phyloP scores from a whole-genome alignment of 2,113 vertebrate genomes.

The Meleagris gallopavo region DNA sequence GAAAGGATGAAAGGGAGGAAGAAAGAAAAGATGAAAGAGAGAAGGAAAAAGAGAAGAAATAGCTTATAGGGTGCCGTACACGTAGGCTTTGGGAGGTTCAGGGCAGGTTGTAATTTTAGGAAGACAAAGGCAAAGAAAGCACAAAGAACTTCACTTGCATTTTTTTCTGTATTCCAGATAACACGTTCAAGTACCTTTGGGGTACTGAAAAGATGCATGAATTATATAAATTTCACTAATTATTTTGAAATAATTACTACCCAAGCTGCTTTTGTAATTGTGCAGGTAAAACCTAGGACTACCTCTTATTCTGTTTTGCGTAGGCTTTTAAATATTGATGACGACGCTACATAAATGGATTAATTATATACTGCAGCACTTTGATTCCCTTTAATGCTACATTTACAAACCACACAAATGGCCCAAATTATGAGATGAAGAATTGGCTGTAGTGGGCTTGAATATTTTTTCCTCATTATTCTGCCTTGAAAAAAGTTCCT shows the following conservation, averaged over 20 bases:
- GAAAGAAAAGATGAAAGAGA: no score
- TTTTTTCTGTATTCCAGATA: not conserved
- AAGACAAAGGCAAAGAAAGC: not conserved
- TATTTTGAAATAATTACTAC: slow-evolving; percentile 36
- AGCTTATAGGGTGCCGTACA: not conserved
- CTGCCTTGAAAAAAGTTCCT: not conserved
- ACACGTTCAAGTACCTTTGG: not conserved
- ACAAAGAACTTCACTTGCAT: not conserved
- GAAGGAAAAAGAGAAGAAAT: not conserved
- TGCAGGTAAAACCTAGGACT: not conserved
- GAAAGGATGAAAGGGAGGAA: not conserved
- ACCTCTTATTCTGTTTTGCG: not conserved
- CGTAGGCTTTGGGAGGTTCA: not conserved
- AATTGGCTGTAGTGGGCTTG: not conserved
- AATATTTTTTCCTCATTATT: slow-evolving; percentile 27
- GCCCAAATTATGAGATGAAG: slow-evolving; percentile 8
- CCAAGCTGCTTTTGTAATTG: slow-evolving; percentile 14
- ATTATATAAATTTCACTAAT: not conserved
- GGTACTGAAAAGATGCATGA: not conserved
- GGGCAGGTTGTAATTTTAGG: not conserved
- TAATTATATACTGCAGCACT: slow-evolving; percentile 49
- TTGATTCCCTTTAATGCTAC: slow-evolving; percentile 41
- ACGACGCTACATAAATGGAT: slow-evolving; percentile 29
- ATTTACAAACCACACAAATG: slow-evolving; percentile 61
- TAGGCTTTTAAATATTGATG: slow-evolving; percentile 51